Percentiles rank a stretch among this genome's conserved stretches.
These are phyloP conservation scores for Phallusia fumigata DNA, from an alignment of 23 tunicate genomes.

Conservation along the genomic window DNA sequence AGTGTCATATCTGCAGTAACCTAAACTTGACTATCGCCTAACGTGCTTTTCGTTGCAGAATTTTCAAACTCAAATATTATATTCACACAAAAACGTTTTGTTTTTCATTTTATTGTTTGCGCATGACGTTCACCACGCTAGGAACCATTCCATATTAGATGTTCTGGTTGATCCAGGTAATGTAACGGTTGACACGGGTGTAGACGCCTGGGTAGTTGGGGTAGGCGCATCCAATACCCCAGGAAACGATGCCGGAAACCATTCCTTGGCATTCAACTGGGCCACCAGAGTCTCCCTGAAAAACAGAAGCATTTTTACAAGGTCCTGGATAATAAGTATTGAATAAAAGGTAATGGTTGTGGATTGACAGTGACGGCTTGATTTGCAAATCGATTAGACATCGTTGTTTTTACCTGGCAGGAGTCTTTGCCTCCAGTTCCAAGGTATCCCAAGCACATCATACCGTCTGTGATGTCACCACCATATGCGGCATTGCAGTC, in stretches of 20 bases:
- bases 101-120: too few relatives aligned
- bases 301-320: not conserved
- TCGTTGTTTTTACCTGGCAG: constrained; percentile 43
- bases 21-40: too few relatives aligned
- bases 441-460: constrained; percentile 59
- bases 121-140: too few relatives aligned
- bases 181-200: constrained; percentile 78
- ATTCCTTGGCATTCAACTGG: constrained; percentile 78
- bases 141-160: not conserved
- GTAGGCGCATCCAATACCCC: constrained; percentile 89
- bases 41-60: too few relatives aligned
- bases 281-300: constrained; percentile 96
- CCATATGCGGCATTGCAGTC: constrained; percentile 49
- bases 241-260: constrained; percentile 69
- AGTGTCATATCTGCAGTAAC: too few relatives aligned
- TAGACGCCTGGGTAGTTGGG: constrained; percentile 89
- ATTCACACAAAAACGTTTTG: too few relatives aligned
- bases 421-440: constrained; percentile 60
- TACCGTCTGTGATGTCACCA: constrained; percentile 39
- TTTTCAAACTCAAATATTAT: too few relatives aligned
- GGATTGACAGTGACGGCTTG: too few relatives aligned
- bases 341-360: too few relatives aligned
- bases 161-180: constrained; percentile 70
- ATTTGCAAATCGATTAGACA: too few relatives aligned
- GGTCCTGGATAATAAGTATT: too few relatives aligned